Base-by-base conservation (phyloP, 2,113 vertebrate species). In the Serinus canaria region DNA sequence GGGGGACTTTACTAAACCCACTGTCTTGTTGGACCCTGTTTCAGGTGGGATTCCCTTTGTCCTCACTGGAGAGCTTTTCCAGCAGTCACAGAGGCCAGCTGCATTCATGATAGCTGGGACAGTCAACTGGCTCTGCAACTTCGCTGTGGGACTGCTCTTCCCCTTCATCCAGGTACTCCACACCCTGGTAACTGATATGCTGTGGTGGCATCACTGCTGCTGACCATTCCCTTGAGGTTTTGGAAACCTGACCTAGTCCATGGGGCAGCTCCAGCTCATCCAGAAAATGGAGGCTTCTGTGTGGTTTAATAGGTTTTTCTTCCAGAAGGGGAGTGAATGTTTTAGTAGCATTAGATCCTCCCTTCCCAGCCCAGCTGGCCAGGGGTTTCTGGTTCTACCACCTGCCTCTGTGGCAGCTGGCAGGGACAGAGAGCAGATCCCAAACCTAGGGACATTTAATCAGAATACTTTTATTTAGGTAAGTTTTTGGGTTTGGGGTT, bases 31-130 rank as follows among this genome's bases (percentile, higher is more conserved):
- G 44, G 10, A 76, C 60, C 13, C 64, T 20, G 3, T 91, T 96
- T 31, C 97, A 99, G 99, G 99, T 83, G 99, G 99, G 19, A 99
- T 99, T 91, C 99, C 99, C 0, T 99, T 99, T 90, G 90, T 99
- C 92, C 96, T 99, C 96, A 99, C 99, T 0, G 98, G 98, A 5
- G 99, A 99, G 94, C 92, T 99, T 83, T 99, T 99, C 97, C 98
- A 99, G 92, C 99, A 99, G 76, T 97, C 99, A 0, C 98, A 99
- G 96, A 97, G 98, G 47, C 98, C 99, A 0, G 98, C 99, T 0
- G 99, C 99, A 1, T 99, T 99, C 96, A 98, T 98, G 97, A 97
- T 99, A 15, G 99, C 98, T 18, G 99, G 99, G 41, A 98, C 96
- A 1, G 95, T 99, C 46, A 99, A 99, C 97, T 99, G 99, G 99